Evolutionary conservation across 2,113 vertebrate species (phyloP).

Genomic region (Stegastes partitus): DNA sequence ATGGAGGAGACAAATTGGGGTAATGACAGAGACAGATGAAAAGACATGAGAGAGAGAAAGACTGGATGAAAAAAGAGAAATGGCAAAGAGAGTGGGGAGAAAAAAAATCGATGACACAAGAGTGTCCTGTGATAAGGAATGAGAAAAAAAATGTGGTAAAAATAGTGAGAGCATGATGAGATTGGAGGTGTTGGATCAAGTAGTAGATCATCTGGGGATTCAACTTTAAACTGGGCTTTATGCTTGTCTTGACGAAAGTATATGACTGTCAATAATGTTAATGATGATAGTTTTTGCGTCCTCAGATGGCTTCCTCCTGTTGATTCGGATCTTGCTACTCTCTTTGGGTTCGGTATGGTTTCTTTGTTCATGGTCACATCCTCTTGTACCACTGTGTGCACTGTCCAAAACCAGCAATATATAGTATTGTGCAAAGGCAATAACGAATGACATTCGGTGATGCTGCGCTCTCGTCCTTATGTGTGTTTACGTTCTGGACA

Average conservation of each 20-base stretch:
- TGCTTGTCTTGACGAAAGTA: neutral
- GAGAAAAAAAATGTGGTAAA: neutral
- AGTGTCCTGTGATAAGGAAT: slow-evolving; percentile 39
- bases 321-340: no score
- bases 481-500: neutral
- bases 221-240: slow-evolving; percentile 20
- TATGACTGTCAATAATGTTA: neutral
- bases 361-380: no score
- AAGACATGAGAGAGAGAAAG: slow-evolving; percentile 67
- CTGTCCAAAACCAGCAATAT: no score
- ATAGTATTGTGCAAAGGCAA: no score
- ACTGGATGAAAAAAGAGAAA: slow-evolving; percentile 53
- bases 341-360: no score
- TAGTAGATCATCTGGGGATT: slow-evolving; percentile 14
- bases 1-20: slow-evolving; percentile 70
- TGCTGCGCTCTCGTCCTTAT: no score
- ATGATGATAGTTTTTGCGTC: no score
- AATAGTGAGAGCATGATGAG: slow-evolving; percentile 5
- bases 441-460: neutral
- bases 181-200: slow-evolving; percentile 4
- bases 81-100: slow-evolving; percentile 1
- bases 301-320: no score
- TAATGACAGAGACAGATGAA: slow-evolving; percentile 76
- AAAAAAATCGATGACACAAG: slow-evolving; percentile 58
- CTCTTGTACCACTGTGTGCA: no score